Evolutionary conservation across 2,113 vertebrate genomes (phyloP).

Genomic region (Riparia riparia): DNA sequence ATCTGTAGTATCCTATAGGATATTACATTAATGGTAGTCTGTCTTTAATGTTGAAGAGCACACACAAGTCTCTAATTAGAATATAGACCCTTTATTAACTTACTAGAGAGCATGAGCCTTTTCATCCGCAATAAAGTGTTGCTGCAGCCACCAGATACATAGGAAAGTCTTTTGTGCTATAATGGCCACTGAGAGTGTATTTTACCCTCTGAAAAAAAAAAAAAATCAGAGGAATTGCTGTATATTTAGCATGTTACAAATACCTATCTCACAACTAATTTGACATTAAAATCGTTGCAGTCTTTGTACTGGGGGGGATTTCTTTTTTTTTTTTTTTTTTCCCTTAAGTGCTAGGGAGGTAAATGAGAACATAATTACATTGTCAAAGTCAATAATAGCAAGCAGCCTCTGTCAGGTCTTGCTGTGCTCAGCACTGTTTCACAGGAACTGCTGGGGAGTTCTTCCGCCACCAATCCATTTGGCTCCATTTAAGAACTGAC

Average conservation of each 20-base stretch:
- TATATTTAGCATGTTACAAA: constrained; percentile 1
- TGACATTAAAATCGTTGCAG: constrained; percentile 28
- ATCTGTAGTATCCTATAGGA: neutral
- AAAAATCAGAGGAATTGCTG: neutral
- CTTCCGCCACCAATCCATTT: constrained; percentile 81
- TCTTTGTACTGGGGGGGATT: neutral
- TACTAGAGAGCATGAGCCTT: neutral
- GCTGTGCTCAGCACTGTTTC: constrained; percentile 74
- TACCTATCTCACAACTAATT: neutral
- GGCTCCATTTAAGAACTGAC: constrained; percentile 80
- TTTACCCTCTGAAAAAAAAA: neutral
- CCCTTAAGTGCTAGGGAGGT: constrained; percentile 62
- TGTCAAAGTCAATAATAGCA: constrained; percentile 73
- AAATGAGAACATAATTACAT: constrained; percentile 77
- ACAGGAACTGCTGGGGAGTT: constrained; percentile 72
- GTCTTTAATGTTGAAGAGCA: neutral
- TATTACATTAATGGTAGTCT: neutral
- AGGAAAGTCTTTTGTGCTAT: neutral
- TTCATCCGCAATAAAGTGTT: neutral
- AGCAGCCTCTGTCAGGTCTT: constrained; percentile 68
- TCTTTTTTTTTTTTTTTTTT: neutral
- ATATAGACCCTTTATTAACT: neutral
- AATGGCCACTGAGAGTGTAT: neutral
- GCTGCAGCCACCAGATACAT: neutral
- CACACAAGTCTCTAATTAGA: neutral